phyloP scores from a whole-genome alignment of 2,888 invertebrate species.

The Drosophila macrospina region DNA sequence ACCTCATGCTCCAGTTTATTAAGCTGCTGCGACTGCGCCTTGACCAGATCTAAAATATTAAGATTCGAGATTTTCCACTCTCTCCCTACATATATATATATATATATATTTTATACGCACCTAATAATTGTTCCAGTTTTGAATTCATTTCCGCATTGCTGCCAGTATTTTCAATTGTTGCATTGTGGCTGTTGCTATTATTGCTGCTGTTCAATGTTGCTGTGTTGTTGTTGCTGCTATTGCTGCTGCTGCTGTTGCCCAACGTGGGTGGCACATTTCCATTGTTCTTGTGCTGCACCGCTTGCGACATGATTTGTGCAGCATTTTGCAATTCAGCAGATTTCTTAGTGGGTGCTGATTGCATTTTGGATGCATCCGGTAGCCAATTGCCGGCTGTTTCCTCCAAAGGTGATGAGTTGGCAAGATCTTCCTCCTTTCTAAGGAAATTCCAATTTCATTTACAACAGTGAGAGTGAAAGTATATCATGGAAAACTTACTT shows the following conservation, averaged over 20 bases:
- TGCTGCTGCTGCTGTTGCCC: constrained; percentile 46
- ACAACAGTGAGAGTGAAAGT: neutral
- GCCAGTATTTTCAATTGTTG: constrained; percentile 31
- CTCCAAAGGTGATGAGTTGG: constrained; percentile 53
- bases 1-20: constrained; percentile 85
- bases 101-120: constrained; percentile 52
- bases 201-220: constrained; percentile 51
- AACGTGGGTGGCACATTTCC: constrained; percentile 70
- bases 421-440: constrained; percentile 53
- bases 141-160: constrained; percentile 66
- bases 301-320: constrained; percentile 83
- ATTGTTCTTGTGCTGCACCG: constrained; percentile 76
- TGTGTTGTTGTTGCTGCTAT: constrained; percentile 41
- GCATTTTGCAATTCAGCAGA: constrained; percentile 83
- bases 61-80: neutral
- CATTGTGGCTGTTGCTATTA: constrained; percentile 40
- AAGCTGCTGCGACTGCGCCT: constrained; percentile 86
- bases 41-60: constrained; percentile 85
- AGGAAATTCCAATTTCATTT: neutral
- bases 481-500: constrained; percentile 25
- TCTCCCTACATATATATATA: too few species aligned
- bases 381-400: constrained; percentile 37
- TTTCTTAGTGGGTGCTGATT: constrained; percentile 69
- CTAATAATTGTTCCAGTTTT: constrained; percentile 83
- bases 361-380: constrained; percentile 75